phyloP scores from a whole-genome alignment of 2,888 invertebrate species.

The Pemphredon lugubris region DNA sequence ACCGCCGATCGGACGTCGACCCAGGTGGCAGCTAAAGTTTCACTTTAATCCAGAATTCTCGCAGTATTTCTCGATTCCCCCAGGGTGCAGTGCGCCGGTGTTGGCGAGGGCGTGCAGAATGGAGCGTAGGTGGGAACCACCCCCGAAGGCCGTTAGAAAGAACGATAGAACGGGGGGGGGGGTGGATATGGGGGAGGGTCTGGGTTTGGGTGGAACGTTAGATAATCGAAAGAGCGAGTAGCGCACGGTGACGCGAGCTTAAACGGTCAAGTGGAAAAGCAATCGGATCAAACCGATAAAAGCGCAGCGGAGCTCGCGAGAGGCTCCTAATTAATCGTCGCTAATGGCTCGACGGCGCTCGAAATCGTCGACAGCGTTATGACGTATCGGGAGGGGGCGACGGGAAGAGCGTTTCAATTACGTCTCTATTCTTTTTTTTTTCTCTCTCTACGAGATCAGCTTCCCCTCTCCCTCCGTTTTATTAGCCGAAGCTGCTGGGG shows the following conservation, averaged over 20 bases:
- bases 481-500: neutral
- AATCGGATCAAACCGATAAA: constrained; percentile 60
- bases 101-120: constrained; percentile 4
- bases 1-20: constrained; percentile 23
- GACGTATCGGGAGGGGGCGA: constrained; percentile 47
- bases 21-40: constrained; percentile 58
- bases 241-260: constrained; percentile 23
- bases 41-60: constrained; percentile 61
- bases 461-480: neutral
- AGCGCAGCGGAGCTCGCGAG: constrained; percentile 45
- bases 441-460: neutral
- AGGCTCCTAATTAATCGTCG: constrained; percentile 56
- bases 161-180: constrained; percentile 1
- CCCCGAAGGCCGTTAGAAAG: constrained; percentile 15
- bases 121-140: constrained; percentile 1
- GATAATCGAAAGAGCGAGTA: constrained; percentile 11
- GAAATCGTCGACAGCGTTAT: constrained; percentile 41
- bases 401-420: constrained; percentile 48
- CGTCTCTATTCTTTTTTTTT: neutral
- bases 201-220: too few relatives aligned
- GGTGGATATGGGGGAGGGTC: neutral
- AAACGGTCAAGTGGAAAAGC: constrained; percentile 58
- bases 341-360: constrained; percentile 42
- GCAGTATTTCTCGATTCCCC: constrained; percentile 52
- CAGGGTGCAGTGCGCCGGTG: constrained; percentile 25